These are phyloP conservation scores for Xylophagus ater DNA, from an alignment of 2,888 invertebrate species.

Conservation along the genomic window DNA sequence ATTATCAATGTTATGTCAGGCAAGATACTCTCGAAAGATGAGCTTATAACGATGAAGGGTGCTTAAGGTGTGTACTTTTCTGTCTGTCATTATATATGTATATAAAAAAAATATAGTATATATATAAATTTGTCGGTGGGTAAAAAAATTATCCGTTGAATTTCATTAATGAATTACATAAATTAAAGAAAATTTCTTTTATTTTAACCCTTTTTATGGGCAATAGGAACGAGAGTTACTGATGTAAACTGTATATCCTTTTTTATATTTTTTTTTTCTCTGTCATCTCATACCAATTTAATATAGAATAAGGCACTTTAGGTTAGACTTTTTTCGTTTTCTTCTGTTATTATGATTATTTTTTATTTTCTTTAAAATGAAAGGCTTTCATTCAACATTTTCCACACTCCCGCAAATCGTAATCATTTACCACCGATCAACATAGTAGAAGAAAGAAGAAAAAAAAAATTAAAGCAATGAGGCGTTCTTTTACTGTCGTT, in stretches of 20 bases:
- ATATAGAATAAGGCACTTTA: background rate
- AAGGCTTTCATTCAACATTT: too few relatives aligned
- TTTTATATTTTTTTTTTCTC: background rate
- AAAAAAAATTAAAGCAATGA: too few relatives aligned
- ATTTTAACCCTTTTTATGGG: constrained; percentile 6
- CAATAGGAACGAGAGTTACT: too few relatives aligned
- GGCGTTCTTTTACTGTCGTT: too few relatives aligned
- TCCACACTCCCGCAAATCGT: too few relatives aligned
- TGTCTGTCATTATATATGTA: background rate
- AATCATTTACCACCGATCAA: too few relatives aligned
- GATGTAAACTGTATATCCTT: constrained; percentile 1
- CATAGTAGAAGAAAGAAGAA: too few relatives aligned
- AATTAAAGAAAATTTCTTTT: constrained; percentile 18
- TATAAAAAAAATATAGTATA: too few relatives aligned
- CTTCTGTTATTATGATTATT: too few relatives aligned
- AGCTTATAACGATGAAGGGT: constrained; percentile 5
- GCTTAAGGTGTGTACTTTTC: constrained; percentile 1
- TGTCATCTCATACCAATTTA: background rate
- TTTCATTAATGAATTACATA: constrained; percentile 20
- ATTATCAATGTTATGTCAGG: constrained; percentile 23
- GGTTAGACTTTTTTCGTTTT: constrained; percentile 1
- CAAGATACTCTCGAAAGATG: constrained; percentile 10
- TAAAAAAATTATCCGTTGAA: constrained; percentile 19
- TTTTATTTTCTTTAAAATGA: too few relatives aligned
- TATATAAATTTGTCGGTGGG: too few relatives aligned